Evolutionary conservation across 2,797 vertebrate genomes (phyloP), one percentile per base, ranked within the genome.

Genomic region (Prunella strophiata): DNA sequence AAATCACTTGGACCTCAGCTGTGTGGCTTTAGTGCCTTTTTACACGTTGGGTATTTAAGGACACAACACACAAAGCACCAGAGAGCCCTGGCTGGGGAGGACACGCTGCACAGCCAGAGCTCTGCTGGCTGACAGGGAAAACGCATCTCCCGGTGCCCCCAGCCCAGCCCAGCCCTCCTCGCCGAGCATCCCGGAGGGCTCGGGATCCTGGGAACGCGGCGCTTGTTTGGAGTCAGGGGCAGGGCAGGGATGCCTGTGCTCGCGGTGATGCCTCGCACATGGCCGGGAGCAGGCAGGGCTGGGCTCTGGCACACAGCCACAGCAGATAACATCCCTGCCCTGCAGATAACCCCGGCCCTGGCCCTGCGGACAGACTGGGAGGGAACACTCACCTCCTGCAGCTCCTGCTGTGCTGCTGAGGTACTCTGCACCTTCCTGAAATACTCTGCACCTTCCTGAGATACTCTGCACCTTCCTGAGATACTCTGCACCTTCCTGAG

Each of bases 241-340:
- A 86, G 84, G 52, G n/a, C 91, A 90, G 84, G 43, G 83, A 38
- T 42, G 73, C 18, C 63, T 34, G 76, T 71, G 85, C 80, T 77
- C 74, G 10, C 55, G 10, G 67, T 21, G 77, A 94, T 36, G 26
- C 67, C 59, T 87, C 50, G 7, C 84, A 47, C 51, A 8, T 36
- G 36, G 36, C 36, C 36, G 55, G 29, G 40, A 1, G 5, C 9
- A 36, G 62, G 30, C 55, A 57, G 55, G 47, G 32, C 43, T 0
- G 5, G 6, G 14, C 57, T 58, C 57, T 57, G 36, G 51, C 55
- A 36, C 73, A 58, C 5, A 27, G 27, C 62, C 36, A 36, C 36
- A 36, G 36, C 36, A 36, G 36, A 36, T 36, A 36, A 36, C 36
- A 36, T 36, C 36, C 36, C 61, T 34, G 51, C 22, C 3, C 18